Conservation (phyloP, 2,113 vertebrate species). For the Nipponia nippon region DNA sequence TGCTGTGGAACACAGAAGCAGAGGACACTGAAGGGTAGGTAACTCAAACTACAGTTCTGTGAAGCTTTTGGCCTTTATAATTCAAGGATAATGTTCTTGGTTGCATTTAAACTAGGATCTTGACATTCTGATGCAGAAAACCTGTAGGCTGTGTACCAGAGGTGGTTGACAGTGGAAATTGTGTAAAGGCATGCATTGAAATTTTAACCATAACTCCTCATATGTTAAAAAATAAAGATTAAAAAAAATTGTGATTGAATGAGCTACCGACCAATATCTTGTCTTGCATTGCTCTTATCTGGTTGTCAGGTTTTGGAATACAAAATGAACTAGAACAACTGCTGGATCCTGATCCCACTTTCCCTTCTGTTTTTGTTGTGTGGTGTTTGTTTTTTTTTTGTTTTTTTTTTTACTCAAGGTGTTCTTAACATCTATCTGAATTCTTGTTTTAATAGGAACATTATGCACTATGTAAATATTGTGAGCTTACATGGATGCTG, state of each 20-base stretch:
- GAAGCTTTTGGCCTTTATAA: not conserved
- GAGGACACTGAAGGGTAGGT: slow-evolving; percentile 79
- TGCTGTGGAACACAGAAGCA: slow-evolving; percentile 78
- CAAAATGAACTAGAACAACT: not conserved
- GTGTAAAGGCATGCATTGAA: not conserved
- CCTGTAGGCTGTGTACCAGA: accelerated
- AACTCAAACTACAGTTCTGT: not conserved
- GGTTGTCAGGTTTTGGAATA: not conserved
- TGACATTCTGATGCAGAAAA: not conserved
- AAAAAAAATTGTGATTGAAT: not conserved
- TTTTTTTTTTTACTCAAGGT: not conserved
- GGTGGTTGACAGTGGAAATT: not conserved
- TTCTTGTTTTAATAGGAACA: not conserved
- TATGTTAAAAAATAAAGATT: not conserved
- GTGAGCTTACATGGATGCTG: not conserved
- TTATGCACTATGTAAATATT: not conserved
- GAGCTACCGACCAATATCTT: not conserved
- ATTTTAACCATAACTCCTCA: not conserved
- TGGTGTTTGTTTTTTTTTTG: too few species aligned
- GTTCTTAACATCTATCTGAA: not conserved
- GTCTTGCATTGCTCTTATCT: not conserved
- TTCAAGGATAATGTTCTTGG: not conserved
- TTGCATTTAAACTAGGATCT: not conserved
- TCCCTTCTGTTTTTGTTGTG: too few species aligned
- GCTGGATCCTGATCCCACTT: not conserved